A percentile compares a stretch with the other conserved stretches of the same genome.
These are phyloP conservation scores for Furcifer pardalis DNA, from an alignment of 2,797 vertebrate genomes.

Conservation along the genomic window DNA sequence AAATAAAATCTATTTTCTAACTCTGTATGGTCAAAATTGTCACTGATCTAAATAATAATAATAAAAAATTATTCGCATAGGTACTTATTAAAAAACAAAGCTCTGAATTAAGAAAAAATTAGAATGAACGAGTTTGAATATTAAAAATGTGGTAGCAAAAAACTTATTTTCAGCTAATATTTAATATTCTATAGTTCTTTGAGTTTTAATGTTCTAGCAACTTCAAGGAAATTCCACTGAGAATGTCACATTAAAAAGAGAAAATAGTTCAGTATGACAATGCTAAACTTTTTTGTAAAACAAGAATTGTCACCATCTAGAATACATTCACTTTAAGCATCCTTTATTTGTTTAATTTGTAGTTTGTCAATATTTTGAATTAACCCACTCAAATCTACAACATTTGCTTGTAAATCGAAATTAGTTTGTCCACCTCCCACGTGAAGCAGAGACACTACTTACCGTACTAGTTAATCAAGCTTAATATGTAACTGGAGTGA, in stretches of 20 bases:
- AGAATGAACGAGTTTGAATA: conserved; percentile 12
- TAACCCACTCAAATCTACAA: not conserved
- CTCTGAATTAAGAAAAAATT: conserved; percentile 51
- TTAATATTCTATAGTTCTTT: conserved; percentile 12
- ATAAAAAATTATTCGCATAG: conserved; percentile 42
- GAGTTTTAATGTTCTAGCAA: not conserved
- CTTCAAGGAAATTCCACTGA: not conserved
- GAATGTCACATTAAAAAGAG: not conserved
- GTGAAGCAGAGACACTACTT: not conserved
- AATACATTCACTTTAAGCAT: not conserved
- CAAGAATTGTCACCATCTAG: not conserved
- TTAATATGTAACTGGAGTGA: not conserved
- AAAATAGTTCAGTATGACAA: not conserved
- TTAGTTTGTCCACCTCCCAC: not conserved
- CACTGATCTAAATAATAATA: not conserved
- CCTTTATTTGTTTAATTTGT: not conserved
- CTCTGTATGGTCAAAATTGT: not conserved
- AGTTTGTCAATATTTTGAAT: not conserved
- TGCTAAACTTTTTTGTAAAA: not conserved
- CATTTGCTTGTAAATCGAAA: not conserved
- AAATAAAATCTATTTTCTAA: conserved; percentile 31
- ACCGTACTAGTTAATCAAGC: not conserved
- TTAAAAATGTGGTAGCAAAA: not conserved
- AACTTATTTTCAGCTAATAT: not conserved
- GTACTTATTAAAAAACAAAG: conserved; percentile 27